Conservation (phyloP, 2,888 invertebrate species). For the Entomobrya proxima region DNA sequence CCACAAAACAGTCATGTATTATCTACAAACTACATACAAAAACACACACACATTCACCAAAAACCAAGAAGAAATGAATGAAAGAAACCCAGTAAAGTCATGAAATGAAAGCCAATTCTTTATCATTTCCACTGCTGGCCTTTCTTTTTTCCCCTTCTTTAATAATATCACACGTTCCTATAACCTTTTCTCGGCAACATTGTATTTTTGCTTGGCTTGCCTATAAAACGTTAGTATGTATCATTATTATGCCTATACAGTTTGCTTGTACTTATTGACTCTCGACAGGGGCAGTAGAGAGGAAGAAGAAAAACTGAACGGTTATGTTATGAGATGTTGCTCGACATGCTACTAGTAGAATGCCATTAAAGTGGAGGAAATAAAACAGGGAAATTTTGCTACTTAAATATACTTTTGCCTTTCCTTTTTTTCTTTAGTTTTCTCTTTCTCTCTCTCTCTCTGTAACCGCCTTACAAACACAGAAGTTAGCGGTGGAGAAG, state of each 20-base stretch:
- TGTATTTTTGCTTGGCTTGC: not conserved
- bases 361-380: slow-evolving; percentile 47
- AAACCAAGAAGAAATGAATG: slow-evolving; percentile 6
- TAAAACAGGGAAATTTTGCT: slow-evolving; percentile 45
- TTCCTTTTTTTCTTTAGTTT: not conserved
- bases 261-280: slow-evolving; percentile 41
- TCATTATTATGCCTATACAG: not conserved
- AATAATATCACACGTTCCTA: slow-evolving; percentile 11
- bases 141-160: slow-evolving; percentile 38
- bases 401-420: slow-evolving; percentile 39
- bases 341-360: not conserved
- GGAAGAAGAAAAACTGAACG: slow-evolving; percentile 12
- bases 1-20: slow-evolving; percentile 18
- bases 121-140: slow-evolving; percentile 46
- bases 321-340: slow-evolving; percentile 32
- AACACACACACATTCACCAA: not conserved
- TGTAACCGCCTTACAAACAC: not conserved
- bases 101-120: slow-evolving; percentile 56
- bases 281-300: not conserved
- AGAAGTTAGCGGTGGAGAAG: not conserved
- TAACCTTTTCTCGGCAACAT: not conserved
- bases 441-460: no score
- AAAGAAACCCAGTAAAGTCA: slow-evolving; percentile 50
- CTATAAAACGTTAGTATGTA: not conserved
- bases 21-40: slow-evolving; percentile 34